phyloP scores from a whole-genome alignment of 2,797 vertebrate genomes.

The Balearica regulorum region DNA sequence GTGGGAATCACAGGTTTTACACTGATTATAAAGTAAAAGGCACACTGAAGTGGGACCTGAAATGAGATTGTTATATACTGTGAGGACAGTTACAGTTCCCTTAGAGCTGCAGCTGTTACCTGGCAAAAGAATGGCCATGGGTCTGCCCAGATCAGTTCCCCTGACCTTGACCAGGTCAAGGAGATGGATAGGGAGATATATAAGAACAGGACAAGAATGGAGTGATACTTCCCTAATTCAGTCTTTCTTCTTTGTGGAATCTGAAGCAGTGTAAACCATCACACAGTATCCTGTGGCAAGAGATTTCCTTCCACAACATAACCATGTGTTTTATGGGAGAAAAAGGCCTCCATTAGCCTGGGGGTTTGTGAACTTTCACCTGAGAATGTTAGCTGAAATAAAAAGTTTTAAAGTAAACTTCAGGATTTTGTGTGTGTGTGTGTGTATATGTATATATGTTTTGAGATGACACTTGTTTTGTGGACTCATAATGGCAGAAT shows the following conservation, averaged over 20 bases:
- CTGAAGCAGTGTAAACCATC: neutral
- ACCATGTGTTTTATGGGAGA: neutral
- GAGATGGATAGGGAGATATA: neutral
- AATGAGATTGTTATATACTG: neutral
- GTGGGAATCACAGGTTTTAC: neutral
- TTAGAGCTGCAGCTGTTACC: neutral
- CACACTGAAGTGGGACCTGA: neutral
- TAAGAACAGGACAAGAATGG: neutral
- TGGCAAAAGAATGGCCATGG: neutral
- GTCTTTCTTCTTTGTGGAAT: neutral
- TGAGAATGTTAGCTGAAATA: neutral
- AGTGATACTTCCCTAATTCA: neutral
- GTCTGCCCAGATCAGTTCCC: neutral
- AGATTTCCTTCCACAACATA: neutral
- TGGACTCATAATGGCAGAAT: neutral
- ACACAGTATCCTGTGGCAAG: neutral
- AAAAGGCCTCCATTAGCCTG: neutral
- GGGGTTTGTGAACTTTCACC: neutral
- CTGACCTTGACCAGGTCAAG: neutral
- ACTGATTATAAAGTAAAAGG: neutral
- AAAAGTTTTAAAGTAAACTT: neutral
- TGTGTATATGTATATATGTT: neutral
- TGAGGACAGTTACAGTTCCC: neutral
- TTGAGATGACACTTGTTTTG: neutral
- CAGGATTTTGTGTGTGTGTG: neutral